Evolutionary conservation across 2,113 vertebrate genomes (phyloP).

Genomic region (Shinisaurus crocodilurus): DNA sequence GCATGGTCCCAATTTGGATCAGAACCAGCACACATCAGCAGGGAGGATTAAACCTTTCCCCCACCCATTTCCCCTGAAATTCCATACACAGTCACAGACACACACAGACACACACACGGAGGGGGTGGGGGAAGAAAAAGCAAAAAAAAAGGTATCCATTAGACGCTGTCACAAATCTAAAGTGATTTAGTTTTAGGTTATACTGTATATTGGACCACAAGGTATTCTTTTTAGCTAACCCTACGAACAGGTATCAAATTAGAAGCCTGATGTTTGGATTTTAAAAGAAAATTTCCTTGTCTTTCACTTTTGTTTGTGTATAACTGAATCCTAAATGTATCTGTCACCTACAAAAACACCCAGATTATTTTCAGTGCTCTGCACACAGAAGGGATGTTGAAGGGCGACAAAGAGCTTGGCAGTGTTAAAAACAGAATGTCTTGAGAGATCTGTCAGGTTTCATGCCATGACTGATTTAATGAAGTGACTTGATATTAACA

Average conservation of each 20-base stretch:
- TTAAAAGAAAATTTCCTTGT: not conserved
- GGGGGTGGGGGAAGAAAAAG: no score
- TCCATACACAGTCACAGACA: no score
- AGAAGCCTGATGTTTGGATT: not conserved
- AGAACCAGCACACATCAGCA: no score
- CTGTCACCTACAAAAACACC: conserved; percentile 17
- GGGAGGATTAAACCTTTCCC: no score
- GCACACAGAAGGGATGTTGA: conserved; percentile 43
- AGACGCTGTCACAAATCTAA: not conserved
- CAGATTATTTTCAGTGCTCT: conserved; percentile 36
- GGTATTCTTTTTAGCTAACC: not conserved
- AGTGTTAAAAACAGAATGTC: conserved; percentile 43
- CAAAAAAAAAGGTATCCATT: no score
- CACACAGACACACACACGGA: no score
- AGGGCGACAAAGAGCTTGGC: not conserved
- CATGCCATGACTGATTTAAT: conserved; percentile 24
- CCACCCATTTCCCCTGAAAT: no score
- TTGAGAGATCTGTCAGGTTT: conserved; percentile 39
- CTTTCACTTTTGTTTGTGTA: not conserved
- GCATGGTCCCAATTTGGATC: no score
- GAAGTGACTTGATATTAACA: conserved; percentile 25
- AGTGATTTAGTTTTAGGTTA: not conserved
- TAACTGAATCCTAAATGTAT: not conserved
- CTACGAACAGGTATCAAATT: not conserved
- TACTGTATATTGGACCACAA: no score